Evolutionary conservation across 1,140 invertebrate species (phyloP), one percentile per base, ranked within the genome.

Genomic region (Drosophila tristis): DNA sequence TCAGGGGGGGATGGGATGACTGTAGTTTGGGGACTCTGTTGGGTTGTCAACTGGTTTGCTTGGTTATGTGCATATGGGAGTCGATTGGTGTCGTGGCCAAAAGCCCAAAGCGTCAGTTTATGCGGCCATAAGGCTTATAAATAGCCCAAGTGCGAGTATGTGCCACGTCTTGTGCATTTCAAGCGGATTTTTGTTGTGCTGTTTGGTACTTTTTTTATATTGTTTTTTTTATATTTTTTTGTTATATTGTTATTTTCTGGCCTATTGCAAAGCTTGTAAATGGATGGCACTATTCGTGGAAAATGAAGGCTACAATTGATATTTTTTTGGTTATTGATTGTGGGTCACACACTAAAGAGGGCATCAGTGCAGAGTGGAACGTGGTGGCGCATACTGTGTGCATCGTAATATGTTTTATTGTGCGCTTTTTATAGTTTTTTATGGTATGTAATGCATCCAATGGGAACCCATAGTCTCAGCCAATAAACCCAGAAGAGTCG

Each of bases 61-160:
- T 59, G 74, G 80, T 85, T 87, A 75, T 82, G 78, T 81, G 81
- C 81, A 87, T 87, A 87, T 81, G 65, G 55, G 74, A 75, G 74
- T 78, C 82, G 85, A 87, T 86, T 84, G 80, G 80, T 73, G 80
- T 72, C 81, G 80, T 85, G 67, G 55, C 59, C 71, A 74, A 55
- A 71, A 49, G 70, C 70, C 71, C 73, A 68, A 59, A 57, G 77
- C 67, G 73, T 70, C 75, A 65, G 75, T 72, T 81, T 79, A 68
- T 78, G 62, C 53, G 73, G 72, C 72, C 63, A 76, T 75, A 76
- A 67, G 56, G 60, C 67, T 76, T 60, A 81, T 77, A 81, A 77
- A 81, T 81, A 68, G 65, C 64, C 72, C 62, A 76, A 75, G 45
- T 50, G 11, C 35, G 35, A 35, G 60, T 61, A 55, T 73, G 59